Conservation (phyloP, 2,888 invertebrate species). For the Epirrhoe alternata region DNA sequence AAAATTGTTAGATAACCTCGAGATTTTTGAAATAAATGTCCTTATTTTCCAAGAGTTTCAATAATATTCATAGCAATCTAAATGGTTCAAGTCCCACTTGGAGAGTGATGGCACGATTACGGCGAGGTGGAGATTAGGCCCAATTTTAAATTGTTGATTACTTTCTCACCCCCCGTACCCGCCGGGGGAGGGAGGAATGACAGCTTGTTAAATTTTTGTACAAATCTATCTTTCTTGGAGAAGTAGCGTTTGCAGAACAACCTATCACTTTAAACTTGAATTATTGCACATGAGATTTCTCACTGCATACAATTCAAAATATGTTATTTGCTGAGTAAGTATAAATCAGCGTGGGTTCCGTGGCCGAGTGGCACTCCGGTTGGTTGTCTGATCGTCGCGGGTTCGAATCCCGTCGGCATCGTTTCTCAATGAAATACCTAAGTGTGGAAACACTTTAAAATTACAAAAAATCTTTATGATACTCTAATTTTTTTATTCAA, state of each 20-base stretch:
- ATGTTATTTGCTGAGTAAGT: too few species aligned
- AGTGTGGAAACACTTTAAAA: too few species aligned
- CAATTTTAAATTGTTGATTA: conserved; percentile 84
- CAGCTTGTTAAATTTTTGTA: conserved; percentile 71
- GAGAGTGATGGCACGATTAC: conserved; percentile 74
- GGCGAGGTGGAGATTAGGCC: conserved; percentile 72
- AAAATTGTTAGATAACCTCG: not conserved
- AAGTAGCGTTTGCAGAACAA: conserved; percentile 44
- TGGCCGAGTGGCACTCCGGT: too few species aligned
- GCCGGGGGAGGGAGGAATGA: conserved; percentile 57
- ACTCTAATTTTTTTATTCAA: too few species aligned
- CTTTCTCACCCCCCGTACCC: conserved; percentile 60
- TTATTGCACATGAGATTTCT: too few species aligned
- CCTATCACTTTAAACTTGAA: not conserved
- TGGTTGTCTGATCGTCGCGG: too few species aligned
- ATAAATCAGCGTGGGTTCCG: too few species aligned
- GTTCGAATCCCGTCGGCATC: too few species aligned
- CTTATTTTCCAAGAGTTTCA: not conserved
- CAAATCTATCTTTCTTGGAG: conserved; percentile 55
- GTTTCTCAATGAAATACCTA: too few species aligned
- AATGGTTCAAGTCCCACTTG: conserved; percentile 9
- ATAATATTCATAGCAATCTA: conserved; percentile 10
- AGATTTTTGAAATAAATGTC: not conserved
- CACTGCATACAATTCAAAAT: too few species aligned
- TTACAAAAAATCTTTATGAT: too few species aligned